Evolutionary conservation across 2,797 vertebrate species (phyloP).

Genomic region (Pipistrellus pygmaeus): DNA sequence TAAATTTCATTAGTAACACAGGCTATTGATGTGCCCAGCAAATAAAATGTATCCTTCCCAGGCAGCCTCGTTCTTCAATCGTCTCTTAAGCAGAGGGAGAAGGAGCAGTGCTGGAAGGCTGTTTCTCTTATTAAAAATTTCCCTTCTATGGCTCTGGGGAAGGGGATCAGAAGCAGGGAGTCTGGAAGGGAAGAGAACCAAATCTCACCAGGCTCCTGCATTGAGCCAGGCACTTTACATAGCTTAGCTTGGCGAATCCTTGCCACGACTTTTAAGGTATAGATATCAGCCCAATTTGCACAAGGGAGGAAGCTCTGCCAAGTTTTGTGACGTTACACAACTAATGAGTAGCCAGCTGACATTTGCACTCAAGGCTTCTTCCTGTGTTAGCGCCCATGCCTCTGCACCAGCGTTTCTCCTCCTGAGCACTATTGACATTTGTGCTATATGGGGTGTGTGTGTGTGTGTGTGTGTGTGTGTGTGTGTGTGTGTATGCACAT

Average conservation of each 20-base stretch:
- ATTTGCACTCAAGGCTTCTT: background rate
- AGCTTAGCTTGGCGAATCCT: background rate
- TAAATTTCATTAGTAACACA: slow-evolving; percentile 50
- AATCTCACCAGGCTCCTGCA: background rate
- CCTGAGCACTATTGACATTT: background rate
- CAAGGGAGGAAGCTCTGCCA: background rate
- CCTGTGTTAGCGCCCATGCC: background rate
- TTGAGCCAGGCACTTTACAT: background rate
- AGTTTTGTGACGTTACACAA: background rate
- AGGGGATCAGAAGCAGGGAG: background rate
- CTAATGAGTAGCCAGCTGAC: background rate
- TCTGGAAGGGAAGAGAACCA: background rate
- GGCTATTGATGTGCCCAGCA: background rate
- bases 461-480: background rate
- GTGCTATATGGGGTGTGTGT: background rate
- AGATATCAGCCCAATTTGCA: background rate
- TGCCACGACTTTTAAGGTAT: background rate
- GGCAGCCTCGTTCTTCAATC: slow-evolving; percentile 42
- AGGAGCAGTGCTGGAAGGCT: background rate
- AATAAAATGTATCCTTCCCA: slow-evolving; percentile 34
- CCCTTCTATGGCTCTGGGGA: background rate
- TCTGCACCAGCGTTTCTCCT: background rate
- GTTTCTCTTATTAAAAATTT: slow-evolving; percentile 49
- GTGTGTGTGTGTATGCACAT: background rate
- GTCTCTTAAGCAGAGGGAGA: slow-evolving; percentile 54